Conservation (phyloP, 1,140 invertebrate genomes). For the Drosophila nannoptera region DNA sequence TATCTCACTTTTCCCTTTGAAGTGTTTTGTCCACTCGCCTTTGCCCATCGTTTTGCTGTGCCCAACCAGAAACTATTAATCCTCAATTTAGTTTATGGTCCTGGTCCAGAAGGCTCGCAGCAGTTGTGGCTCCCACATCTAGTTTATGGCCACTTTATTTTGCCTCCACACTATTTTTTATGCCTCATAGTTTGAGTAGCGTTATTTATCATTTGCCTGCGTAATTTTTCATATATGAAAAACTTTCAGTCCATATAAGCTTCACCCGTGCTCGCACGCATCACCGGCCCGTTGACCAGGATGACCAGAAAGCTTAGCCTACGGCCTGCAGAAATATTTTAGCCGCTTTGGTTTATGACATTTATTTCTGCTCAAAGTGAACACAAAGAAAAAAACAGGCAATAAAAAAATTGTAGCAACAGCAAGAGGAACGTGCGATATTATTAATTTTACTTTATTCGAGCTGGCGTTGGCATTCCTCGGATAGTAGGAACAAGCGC, state of each 20-base stretch:
- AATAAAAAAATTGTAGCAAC: constrained; percentile 36
- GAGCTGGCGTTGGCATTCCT: constrained; percentile 46
- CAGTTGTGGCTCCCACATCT: constrained; percentile 34
- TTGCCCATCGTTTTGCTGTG: too few species aligned
- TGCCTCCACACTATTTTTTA: constrained; percentile 30
- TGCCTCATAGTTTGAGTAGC: constrained; percentile 37
- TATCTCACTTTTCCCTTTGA: too few species aligned
- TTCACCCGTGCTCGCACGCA: constrained; percentile 34
- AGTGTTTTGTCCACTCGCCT: too few species aligned
- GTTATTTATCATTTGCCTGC: constrained; percentile 70
- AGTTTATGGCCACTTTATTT: constrained; percentile 8
- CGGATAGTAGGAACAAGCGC: constrained; percentile 25
- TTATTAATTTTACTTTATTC: constrained; percentile 65
- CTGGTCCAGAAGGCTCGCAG: constrained; percentile 13
- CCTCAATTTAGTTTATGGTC: constrained; percentile 11
- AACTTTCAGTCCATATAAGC: constrained; percentile 41
- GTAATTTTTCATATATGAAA: constrained; percentile 67
- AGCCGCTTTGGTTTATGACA: constrained; percentile 51
- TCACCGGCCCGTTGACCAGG: neutral
- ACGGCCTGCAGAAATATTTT: constrained; percentile 23
- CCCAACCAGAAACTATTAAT: constrained; percentile 16
- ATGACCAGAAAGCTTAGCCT: neutral
- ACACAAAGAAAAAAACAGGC: constrained; percentile 16
- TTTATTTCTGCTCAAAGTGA: constrained; percentile 38
- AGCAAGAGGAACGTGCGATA: constrained; percentile 53